Evolutionary conservation across 2,888 invertebrate species (phyloP), one percentile per base, ranked within the genome.

Genomic region (Caradrina clavipalpis): DNA sequence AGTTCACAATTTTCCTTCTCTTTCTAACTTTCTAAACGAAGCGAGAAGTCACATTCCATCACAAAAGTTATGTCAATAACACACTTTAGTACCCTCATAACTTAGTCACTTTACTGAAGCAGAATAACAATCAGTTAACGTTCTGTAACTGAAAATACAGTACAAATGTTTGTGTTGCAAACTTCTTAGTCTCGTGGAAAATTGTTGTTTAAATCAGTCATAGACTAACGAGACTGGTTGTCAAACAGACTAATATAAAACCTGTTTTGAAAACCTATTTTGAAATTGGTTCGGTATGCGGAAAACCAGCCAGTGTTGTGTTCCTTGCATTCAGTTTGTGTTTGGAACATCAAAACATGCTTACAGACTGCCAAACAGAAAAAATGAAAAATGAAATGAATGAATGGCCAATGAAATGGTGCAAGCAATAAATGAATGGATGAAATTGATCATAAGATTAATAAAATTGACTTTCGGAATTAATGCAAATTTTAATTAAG

Each of bases 1-100:
- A 45, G 5, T 2, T 45, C 15, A 35, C n/a, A 35, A 3, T 26
- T 13, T 8, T 74, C 51, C 19, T 19, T 62, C 10, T 26, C 17
- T 21, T 31, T n/a, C 15, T 61, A 45, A 72, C 1, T 71, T 19
- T 13, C 55, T 17, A 55, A 59, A 39, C n/a, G 26, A 70, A 77
- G 59, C 50, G 55, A 71, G 35, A 39, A 50, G n/a, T 47, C 8
- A 2, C 39, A 77, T 73, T 70, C 59, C 39, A 47, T 13, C 0
- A n/a, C 31, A 31, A 42, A 22, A 39, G n/a, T 58, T 55, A 76
- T 39, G 21, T 70, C 49, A 58, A 54, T 31, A 69, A n/a, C 55
- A 11, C 19, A 21, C 5, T 73, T 76, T 70, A 39, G 22, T 56
- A 51, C n/a, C 11, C 26, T 22, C 77, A 22, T 73, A 71, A 73